phyloP scores from a whole-genome alignment of 1,140 invertebrate genomes.

The Orius laevigatus region DNA sequence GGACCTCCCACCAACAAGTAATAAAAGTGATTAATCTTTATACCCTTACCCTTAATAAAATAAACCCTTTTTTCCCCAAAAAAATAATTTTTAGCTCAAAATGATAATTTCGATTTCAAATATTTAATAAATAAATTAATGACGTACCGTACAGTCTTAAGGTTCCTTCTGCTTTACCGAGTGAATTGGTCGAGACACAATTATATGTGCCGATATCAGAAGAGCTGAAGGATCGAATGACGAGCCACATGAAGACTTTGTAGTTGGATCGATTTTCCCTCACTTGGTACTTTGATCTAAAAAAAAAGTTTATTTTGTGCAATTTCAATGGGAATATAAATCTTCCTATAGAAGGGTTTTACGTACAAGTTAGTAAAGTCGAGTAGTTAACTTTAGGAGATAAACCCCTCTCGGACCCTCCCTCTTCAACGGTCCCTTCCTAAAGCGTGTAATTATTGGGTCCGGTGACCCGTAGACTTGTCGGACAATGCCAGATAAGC shows the following conservation, averaged over 20 bases:
- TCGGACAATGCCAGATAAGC: conserved; percentile 7
- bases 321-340: background rate
- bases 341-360: too few species aligned
- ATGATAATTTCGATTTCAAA: too few species aligned
- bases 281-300: conserved; percentile 68
- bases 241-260: conserved; percentile 67
- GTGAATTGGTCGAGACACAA: conserved; percentile 76
- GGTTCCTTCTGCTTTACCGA: conserved; percentile 69
- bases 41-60: background rate
- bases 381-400: too few species aligned
- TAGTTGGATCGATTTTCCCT: conserved; percentile 60
- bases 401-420: too few species aligned
- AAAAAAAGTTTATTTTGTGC: conserved; percentile 2
- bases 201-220: conserved; percentile 77
- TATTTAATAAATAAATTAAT: too few species aligned
- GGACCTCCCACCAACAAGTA: background rate
- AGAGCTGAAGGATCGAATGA: conserved; percentile 57
- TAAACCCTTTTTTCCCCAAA: too few species aligned
- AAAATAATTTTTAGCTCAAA: too few species aligned
- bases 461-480: conserved; percentile 2
- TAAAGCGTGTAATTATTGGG: conserved; percentile 6
- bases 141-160: conserved; percentile 70
- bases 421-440: too few species aligned
- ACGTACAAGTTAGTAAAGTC: too few species aligned
- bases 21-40: conserved; percentile 5